Evolutionary conservation across 2,797 vertebrate genomes (phyloP).

Genomic region (Selene dorsalis): DNA sequence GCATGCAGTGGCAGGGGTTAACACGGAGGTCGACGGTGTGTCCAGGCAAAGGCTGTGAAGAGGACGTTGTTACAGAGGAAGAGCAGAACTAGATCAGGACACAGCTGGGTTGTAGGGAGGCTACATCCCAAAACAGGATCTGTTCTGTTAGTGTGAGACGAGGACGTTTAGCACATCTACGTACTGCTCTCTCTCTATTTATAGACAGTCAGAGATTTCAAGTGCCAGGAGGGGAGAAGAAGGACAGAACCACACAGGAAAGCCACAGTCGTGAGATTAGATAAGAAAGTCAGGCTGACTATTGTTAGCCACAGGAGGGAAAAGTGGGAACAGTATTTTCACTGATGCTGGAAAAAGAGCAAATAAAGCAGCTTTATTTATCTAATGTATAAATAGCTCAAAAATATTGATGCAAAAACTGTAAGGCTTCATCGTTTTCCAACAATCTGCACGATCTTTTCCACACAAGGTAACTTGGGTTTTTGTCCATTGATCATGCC

Average conservation of each 20-base stretch:
- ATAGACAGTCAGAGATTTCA: constrained; percentile 47
- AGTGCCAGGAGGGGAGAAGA: constrained; percentile 54
- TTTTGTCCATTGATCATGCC: background rate
- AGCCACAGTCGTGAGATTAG: constrained; percentile 63
- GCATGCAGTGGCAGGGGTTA: constrained; percentile 79
- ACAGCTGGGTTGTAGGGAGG: constrained; percentile 37
- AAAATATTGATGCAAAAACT: background rate
- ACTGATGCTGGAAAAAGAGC: background rate
- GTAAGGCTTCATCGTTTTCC: background rate
- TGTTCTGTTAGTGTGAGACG: constrained; percentile 55
- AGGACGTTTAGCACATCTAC: constrained; percentile 67
- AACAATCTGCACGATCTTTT: background rate
- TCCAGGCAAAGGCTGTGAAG: constrained; percentile 81
- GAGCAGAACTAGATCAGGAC: constrained; percentile 71
- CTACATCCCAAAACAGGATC: constrained; percentile 62
- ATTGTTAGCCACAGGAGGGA: constrained; percentile 44
- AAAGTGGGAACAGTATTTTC: constrained; percentile 66
- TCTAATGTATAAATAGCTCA: background rate
- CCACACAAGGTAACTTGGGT: background rate
- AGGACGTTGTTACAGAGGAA: constrained; percentile 76
- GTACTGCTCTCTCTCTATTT: constrained; percentile 63
- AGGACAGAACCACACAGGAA: constrained; percentile 67
- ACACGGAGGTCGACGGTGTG: constrained; percentile 67
- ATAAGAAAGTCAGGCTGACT: constrained; percentile 46
- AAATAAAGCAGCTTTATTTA: background rate